Conservation (phyloP, 2,113 vertebrate species). For the Eubucco bourcierii region DNA sequence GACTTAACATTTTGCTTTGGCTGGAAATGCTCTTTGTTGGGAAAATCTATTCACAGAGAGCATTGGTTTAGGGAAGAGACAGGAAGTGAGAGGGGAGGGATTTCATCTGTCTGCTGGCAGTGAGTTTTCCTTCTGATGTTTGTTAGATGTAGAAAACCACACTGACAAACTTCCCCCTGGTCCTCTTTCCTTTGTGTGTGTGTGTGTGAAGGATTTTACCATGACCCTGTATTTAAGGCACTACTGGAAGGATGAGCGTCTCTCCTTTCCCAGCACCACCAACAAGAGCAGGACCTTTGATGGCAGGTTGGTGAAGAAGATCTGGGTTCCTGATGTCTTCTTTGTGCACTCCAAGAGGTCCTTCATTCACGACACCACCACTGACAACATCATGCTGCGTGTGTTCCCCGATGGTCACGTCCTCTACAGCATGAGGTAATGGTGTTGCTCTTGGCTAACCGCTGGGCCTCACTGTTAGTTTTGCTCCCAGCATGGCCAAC, state of each 20-base stretch:
- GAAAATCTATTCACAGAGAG: not conserved
- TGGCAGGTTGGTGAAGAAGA: conserved; percentile 91
- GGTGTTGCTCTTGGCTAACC: not conserved
- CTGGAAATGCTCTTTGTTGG: not conserved
- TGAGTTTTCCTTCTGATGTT: not conserved
- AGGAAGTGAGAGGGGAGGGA: not conserved
- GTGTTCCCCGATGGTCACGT: conserved; percentile 93
- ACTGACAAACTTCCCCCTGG: not conserved
- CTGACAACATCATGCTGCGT: conserved; percentile 94
- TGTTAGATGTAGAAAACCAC: not conserved
- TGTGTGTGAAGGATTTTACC: conserved; percentile 87
- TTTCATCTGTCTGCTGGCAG: not conserved
- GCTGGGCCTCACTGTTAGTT: not conserved
- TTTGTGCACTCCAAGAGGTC: conserved; percentile 97
- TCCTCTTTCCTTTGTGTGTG: not conserved
- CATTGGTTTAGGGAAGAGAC: not conserved
- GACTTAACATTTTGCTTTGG: not conserved
- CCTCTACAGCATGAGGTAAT: conserved; percentile 94
- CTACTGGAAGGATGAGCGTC: conserved; percentile 94
- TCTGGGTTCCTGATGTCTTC: conserved; percentile 96
- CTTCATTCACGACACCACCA: conserved; percentile 94
- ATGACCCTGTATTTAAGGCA: conserved; percentile 96
- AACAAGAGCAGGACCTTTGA: conserved; percentile 98
- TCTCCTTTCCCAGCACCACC: conserved; percentile 88
- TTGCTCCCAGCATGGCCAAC: not conserved